These are phyloP conservation scores for Hydrolagus affinis DNA, from an alignment of 2,113 vertebrate species.

Conservation along the genomic window DNA sequence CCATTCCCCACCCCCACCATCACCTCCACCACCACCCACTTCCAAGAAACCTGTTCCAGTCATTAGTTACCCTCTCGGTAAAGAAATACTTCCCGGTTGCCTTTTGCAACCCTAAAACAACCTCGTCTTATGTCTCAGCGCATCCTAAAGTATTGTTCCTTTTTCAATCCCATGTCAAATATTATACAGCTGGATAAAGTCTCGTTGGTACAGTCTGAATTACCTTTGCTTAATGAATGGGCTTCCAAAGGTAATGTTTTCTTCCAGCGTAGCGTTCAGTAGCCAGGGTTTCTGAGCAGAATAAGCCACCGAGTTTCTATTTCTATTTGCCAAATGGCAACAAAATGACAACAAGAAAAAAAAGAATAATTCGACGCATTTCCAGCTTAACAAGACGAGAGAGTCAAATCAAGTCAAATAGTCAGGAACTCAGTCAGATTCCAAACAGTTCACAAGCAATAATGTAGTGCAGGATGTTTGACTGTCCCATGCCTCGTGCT, in stretches of 20 bases:
- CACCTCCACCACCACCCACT: no score
- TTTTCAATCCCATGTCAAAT: no score
- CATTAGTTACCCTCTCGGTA: no score
- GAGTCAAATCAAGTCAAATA: neutral
- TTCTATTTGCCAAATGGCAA: constrained; percentile 53
- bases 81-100: no score
- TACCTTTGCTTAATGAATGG: constrained; percentile 92
- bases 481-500: neutral
- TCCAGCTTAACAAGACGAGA: no score
- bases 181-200: no score
- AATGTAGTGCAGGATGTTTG: neutral
- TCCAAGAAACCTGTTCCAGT: no score
- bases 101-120: no score
- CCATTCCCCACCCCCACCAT: no score
- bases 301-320: constrained; percentile 87
- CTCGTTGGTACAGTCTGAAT: neutral
- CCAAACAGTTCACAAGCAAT: neutral
- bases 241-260: constrained; percentile 93
- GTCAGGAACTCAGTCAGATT: neutral
- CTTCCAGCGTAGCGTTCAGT: constrained; percentile 89
- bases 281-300: constrained; percentile 96
- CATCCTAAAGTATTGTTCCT: no score
- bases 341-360: neutral
- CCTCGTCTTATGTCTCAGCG: no score
- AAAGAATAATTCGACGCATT: neutral